Evolutionary conservation across 2,797 vertebrate species (phyloP), one percentile per base, ranked within the genome.

Genomic region (Pelobates cultripes): DNA sequence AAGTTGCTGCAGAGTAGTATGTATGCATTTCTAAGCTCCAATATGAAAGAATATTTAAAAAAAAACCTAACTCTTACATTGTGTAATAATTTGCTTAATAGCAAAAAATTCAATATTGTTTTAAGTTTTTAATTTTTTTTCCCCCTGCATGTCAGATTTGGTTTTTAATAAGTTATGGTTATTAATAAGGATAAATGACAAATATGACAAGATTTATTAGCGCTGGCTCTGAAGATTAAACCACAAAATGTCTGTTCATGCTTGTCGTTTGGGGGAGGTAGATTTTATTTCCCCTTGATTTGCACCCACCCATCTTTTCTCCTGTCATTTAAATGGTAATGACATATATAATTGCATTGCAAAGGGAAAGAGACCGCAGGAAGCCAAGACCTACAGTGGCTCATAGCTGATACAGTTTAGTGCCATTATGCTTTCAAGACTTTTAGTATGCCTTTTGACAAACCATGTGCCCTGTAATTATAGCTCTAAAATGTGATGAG

Each of bases 271-370:
- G 87, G 86, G 86, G 55, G 90, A 89, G 88, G 84, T 75, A 79
- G 10, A 51, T 87, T 88, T 90, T 75, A 13, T 87, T 77, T 82
- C 83, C 57, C 51, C n/a, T 17, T 3, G 47, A 8, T 74, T 87
- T 90, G 88, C 78, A 85, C 5, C 85, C 85, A 85, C 70, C 75
- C 83, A 86, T 89, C 88, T 89, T 90, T 91, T 83, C 82, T 86
- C 86, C 60, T 79, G 64, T 88, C 77, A 90, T 91, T 93, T 91
- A 92, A 89, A 91, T 92, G 90, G 85, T 93, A 93, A 94, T 93
- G 91, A 87, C 85, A 86, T 87, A 90, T 92, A 90, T 87, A 89
- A 90, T 91, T 90, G 85, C 91, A 89, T 87, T 84, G 84, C 89
- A 90, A 88, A 86, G 88, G 86, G 79, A 87, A 86, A 86, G 86